Base-by-base conservation (phyloP, 2,797 vertebrate genomes). In the Amblyraja radiata region DNA sequence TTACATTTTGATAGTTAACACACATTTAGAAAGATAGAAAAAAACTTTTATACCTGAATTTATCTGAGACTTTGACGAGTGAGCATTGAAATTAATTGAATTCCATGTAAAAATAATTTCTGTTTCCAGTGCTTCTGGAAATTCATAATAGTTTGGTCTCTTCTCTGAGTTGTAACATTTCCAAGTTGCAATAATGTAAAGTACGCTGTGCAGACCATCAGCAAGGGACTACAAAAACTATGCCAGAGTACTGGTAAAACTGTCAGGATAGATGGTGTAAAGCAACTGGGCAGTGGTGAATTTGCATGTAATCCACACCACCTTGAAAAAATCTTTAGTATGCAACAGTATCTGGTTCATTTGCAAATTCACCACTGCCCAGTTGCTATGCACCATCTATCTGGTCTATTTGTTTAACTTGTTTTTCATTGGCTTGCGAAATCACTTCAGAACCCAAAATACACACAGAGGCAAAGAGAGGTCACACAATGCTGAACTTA, bases 221-320 rank as follows among this genome's bases (percentile, higher is more conserved):
- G 71, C 39, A 54, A 58, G 90, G 1, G 71, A 92, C 54, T 74
- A 76, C 68, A 74, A 39, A 25, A 92, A 76, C 73, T 76, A 16
- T 68, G n/a, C 23, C 21, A 54, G 71, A 18, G 71, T 76, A 76
- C n/a, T 76, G 90, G 71, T 54, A 14, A 39, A 76, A 92, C 14
- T 92, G 54, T 73, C 71, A 92, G 32, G 71, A 76, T 39, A 92
- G 90, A 92, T 92, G 90, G 90, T 76, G 68, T 13, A 92, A 54
- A 39, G 90, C 90, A 92, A 76, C 71, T 92, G 90, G 71, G 23
- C 11, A 71, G 13, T 92, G 71, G 39, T 74, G 11, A 92, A 92
- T 92, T 92, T 92, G 90, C 90, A 76, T 76, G 68, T 92, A 88
- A 92, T 73, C 46, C 68, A 92, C 90, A 76, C 90, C 90, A 92